These are phyloP conservation scores for Erpornis zantholeuca DNA, from an alignment of 2,113 vertebrate species.

Conservation along the genomic window DNA sequence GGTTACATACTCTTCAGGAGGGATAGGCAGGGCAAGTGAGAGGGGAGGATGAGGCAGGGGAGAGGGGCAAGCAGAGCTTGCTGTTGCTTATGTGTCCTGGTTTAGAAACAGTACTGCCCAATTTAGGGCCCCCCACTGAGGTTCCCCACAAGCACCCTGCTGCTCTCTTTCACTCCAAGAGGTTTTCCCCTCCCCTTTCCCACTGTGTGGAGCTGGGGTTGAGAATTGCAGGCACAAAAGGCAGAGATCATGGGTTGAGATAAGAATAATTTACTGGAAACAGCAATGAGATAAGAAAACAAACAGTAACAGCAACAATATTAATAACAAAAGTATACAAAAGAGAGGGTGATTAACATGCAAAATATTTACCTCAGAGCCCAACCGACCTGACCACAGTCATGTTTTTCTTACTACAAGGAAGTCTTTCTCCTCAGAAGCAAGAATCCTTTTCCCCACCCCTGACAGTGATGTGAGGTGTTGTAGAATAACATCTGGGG, in stretches of 20 bases:
- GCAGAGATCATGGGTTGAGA: background rate
- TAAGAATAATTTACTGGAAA: background rate
- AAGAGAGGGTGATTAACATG: background rate
- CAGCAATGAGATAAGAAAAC: background rate
- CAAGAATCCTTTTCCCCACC: rapidly evolving
- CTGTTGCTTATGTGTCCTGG: background rate
- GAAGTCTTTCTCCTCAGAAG: background rate
- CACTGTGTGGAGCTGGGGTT: rapidly evolving
- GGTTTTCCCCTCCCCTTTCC: too few relatives aligned
- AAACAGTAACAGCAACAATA: background rate
- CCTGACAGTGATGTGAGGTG: background rate
- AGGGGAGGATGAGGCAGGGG: too few relatives aligned
- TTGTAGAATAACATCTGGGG: background rate
- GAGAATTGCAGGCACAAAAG: background rate
- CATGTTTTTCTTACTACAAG: background rate
- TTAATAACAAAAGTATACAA: background rate
- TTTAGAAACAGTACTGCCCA: background rate
- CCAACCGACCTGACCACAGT: too few relatives aligned
- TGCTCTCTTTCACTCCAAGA: background rate
- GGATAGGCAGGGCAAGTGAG: too few relatives aligned
- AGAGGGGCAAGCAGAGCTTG: background rate
- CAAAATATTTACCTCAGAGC: background rate
- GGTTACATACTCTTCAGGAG: background rate
- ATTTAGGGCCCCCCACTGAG: background rate
- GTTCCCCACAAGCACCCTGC: background rate